A percentile compares a stretch with the other conserved stretches of the same genome.
phyloP scores from a whole-genome alignment of 2,888 invertebrate genomes.

The Drosophila anomalata region DNA sequence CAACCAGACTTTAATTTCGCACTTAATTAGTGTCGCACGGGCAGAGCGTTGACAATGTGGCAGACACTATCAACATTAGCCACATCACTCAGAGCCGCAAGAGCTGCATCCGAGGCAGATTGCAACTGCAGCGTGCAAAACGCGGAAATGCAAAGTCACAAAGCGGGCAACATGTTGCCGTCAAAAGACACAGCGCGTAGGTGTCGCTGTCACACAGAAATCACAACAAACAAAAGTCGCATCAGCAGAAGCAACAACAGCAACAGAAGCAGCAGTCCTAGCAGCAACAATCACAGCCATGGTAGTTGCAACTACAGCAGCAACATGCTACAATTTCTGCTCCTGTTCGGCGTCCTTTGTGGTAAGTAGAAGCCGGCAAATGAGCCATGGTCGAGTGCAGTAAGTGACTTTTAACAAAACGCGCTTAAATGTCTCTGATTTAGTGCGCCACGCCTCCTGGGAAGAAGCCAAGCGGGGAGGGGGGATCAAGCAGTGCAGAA shows the following conservation, averaged over 20 bases:
- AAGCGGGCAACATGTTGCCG: slow-evolving; percentile 61
- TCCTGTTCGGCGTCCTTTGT: slow-evolving; percentile 57
- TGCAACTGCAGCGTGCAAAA: slow-evolving; percentile 51
- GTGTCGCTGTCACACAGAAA: slow-evolving; percentile 49
- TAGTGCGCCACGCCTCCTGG: slow-evolving; percentile 49
- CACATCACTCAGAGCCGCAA: slow-evolving; percentile 57
- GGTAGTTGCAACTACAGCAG: slow-evolving; percentile 19
- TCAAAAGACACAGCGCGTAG: slow-evolving; percentile 59
- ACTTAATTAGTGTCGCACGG: slow-evolving; percentile 81
- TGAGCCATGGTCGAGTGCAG: slow-evolving; percentile 57
- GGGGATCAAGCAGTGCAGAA: slow-evolving; percentile 20
- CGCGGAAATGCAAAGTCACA: slow-evolving; percentile 71
- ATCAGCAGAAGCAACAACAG: slow-evolving; percentile 8
- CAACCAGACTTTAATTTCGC: slow-evolving; percentile 64
- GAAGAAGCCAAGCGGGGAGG: slow-evolving; percentile 7
- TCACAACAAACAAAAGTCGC: slow-evolving; percentile 24
- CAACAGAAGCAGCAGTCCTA: slow-evolving; percentile 7
- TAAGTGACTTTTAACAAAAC: slow-evolving; percentile 71
- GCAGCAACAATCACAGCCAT: slow-evolving; percentile 6
- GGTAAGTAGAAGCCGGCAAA: slow-evolving; percentile 64
- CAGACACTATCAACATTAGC: slow-evolving; percentile 64
- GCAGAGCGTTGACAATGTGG: slow-evolving; percentile 67
- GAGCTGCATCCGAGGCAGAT: slow-evolving; percentile 40
- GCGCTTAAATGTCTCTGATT: slow-evolving; percentile 71
- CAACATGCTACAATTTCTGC: slow-evolving; percentile 48